These are phyloP conservation scores for Syngnathus typhle DNA, from an alignment of 2,113 vertebrate genomes.

Conservation along the genomic window DNA sequence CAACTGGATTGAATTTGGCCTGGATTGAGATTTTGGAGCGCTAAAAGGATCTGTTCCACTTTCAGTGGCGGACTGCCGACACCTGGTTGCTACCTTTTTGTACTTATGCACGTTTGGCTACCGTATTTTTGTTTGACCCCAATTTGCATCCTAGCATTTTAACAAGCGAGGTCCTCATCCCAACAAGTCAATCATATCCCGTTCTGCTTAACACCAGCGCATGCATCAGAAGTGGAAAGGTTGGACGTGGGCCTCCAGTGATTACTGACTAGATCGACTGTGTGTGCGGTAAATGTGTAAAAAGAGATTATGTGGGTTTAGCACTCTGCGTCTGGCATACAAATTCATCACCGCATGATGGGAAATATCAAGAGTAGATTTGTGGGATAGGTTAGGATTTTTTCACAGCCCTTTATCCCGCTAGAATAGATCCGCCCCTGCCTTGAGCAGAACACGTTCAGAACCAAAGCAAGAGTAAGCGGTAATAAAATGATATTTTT, in stretches of 20 bases:
- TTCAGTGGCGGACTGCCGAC: slow-evolving; percentile 32
- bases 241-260: slow-evolving; percentile 71
- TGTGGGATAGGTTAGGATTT: background rate
- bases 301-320: slow-evolving; percentile 89
- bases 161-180: slow-evolving; percentile 32
- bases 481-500: too few relatives aligned
- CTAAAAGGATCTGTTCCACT: slow-evolving; percentile 48
- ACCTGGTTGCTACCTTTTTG: background rate
- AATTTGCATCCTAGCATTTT: slow-evolving; percentile 33
- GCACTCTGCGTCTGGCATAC: slow-evolving; percentile 79
- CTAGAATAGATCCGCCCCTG: too few relatives aligned
- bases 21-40: slow-evolving; percentile 48
- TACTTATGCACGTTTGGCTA: background rate
- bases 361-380: slow-evolving; percentile 10
- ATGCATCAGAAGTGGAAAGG: slow-evolving; percentile 52
- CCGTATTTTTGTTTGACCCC: slow-evolving; percentile 18
- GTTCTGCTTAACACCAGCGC: slow-evolving; percentile 24
- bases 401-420: too few relatives aligned
- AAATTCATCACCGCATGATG: slow-evolving; percentile 56
- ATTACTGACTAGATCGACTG: slow-evolving; percentile 74
- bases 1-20: slow-evolving; percentile 55
- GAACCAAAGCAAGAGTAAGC: too few relatives aligned
- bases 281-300: slow-evolving; percentile 76
- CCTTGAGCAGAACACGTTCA: too few relatives aligned
- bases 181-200: slow-evolving; percentile 35